Percentiles rank a stretch among this genome's conserved stretches.
These are phyloP conservation scores for Pterostichus niger DNA, from an alignment of 2,888 invertebrate species.

Conservation along the genomic window DNA sequence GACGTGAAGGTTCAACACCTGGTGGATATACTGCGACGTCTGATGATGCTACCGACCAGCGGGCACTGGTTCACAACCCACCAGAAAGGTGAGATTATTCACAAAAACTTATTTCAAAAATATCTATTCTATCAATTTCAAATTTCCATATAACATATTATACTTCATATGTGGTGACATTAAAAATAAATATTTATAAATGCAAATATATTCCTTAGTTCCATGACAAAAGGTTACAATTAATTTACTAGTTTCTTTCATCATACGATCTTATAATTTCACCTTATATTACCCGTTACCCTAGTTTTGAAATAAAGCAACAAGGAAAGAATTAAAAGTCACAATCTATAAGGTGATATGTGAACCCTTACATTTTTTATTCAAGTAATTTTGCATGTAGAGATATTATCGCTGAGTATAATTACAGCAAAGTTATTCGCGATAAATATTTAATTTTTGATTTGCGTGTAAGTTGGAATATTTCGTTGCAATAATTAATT, in stretches of 20 bases:
- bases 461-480: slow-evolving; percentile 9
- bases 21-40: slow-evolving; percentile 73
- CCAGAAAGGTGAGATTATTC: slow-evolving; percentile 76
- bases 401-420: slow-evolving; percentile 5
- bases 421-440: not conserved
- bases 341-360: not conserved
- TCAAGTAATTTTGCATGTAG: slow-evolving; percentile 22
- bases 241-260: no score
- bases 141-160: no score
- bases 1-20: slow-evolving; percentile 72
- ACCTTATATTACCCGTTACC: not conserved
- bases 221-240: no score
- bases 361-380: not conserved
- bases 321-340: not conserved
- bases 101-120: no score
- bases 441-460: slow-evolving; percentile 39
- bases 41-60: slow-evolving; percentile 77
- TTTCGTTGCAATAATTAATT: not conserved
- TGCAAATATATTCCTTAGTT: no score
- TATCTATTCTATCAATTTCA: no score
- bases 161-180: no score
- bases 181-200: no score
- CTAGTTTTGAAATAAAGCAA: not conserved
- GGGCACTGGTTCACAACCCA: slow-evolving; percentile 79
- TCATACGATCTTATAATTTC: slow-evolving; percentile 7